Percentiles rank a stretch among this genome's conserved stretches.
These are phyloP conservation scores for Setipinna tenuifilis DNA, from an alignment of 2,797 vertebrate species.

Conservation along the genomic window DNA sequence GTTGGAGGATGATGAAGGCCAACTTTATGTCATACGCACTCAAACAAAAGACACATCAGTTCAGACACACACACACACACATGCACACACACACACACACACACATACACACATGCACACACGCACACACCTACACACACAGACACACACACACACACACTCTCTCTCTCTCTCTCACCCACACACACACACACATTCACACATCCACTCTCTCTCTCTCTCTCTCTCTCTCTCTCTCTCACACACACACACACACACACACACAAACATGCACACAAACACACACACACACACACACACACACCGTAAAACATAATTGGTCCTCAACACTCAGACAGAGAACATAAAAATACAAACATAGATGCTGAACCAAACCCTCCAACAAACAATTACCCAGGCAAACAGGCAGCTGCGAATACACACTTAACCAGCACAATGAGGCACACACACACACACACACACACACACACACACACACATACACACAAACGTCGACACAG, in stretches of 20 bases:
- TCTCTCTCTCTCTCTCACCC: background rate
- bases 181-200: constrained; percentile 1
- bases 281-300: background rate
- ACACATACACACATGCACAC: background rate
- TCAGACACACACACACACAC: background rate
- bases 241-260: background rate
- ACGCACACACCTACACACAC: background rate
- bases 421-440: background rate
- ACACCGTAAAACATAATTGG: background rate
- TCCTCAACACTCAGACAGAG: background rate
- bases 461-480: background rate
- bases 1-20: background rate
- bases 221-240: too few species aligned
- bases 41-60: too few species aligned
- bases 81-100: background rate
- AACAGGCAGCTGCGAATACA: background rate
- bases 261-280: background rate
- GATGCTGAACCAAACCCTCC: constrained; percentile 10
- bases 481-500: background rate
- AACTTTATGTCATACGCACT: background rate
- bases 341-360: constrained; percentile 2
- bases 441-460: constrained; percentile 6
- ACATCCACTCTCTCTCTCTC: too few species aligned
- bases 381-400: constrained; percentile 1
- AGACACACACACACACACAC: background rate